Evolutionary conservation across 2,888 invertebrate genomes (phyloP), one percentile per base, ranked within the genome.

Genomic region (Drosophila tanythrix): DNA sequence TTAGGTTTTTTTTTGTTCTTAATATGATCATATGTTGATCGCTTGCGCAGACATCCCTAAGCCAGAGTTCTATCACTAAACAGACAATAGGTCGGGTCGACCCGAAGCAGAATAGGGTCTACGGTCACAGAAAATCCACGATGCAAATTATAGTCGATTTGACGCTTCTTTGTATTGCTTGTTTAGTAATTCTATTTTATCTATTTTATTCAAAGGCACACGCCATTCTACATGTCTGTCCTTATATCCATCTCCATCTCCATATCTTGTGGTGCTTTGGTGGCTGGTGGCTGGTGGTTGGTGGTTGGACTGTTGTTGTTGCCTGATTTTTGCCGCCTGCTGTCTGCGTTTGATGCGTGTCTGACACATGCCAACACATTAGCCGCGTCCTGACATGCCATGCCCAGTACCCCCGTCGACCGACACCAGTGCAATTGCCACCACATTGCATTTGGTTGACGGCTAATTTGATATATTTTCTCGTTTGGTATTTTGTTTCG

Each of bases 281-380:
- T 55, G 13, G 21, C 21, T 27, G 48, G 18, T 27, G 25, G 31
- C 31, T 31, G 31, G 8, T 31, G 13, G 35, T 40, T 36, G 36
- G 2, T 51, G 35, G 31, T 51, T 50, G n/a, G 31, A 33, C 40
- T 64, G 40, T 46, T 48, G 46, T 31, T 33, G 52, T 55, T 38
- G 55, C 55, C 51, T 52, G 51, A 55, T 58, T 75, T 66, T 78
- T 81, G 53, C 70, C 59, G 65, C 50, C 59, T 56, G 73, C 59
- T 70, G 79, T 74, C 83, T 83, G 82, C 70, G 50, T 85, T 85
- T 85, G 83, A 88, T 78, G 76, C 65, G 76, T 65, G 80, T 80
- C 86, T 88, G 83, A 88, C 86, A 88, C 82, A 88, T 85, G 86
- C 86, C 87, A 88, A 81, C 76, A 77, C 78, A 78, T 79, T 86